A percentile compares a stretch with the other conserved stretches of the same genome.
phyloP scores from a whole-genome alignment of 2,888 invertebrate species.

The Philaethria dido region DNA sequence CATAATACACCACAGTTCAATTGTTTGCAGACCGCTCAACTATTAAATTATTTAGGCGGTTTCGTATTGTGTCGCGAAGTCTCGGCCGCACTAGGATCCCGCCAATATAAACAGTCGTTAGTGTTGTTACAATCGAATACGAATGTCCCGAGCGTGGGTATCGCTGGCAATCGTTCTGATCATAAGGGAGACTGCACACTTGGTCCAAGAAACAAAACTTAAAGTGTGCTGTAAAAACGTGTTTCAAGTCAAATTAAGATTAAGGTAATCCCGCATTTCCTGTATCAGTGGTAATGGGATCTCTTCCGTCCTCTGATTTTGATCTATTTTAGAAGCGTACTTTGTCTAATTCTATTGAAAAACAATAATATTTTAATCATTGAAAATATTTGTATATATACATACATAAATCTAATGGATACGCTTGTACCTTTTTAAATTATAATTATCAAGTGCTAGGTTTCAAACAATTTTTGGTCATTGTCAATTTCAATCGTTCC shows the following conservation, averaged over 20 bases:
- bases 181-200: slow-evolving; percentile 36
- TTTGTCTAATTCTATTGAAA: too few relatives aligned
- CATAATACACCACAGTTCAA: slow-evolving; percentile 23
- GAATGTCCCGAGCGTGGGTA: slow-evolving; percentile 53
- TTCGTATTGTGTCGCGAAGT: slow-evolving; percentile 78
- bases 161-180: slow-evolving; percentile 41
- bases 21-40: slow-evolving; percentile 72
- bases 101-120: slow-evolving; percentile 76
- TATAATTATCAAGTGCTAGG: not conserved
- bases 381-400: not conserved
- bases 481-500: too few relatives aligned
- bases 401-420: not conserved
- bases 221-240: not conserved
- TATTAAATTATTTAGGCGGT: slow-evolving; percentile 80
- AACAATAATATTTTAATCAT: too few relatives aligned
- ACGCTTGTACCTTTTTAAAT: not conserved
- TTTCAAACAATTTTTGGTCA: not conserved
- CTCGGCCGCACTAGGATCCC: slow-evolving; percentile 51
- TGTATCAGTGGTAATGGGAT: too few relatives aligned
- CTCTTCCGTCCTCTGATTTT: too few relatives aligned
- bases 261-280: too few relatives aligned
- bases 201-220: not conserved
- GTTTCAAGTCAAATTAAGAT: too few relatives aligned
- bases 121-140: slow-evolving; percentile 62
- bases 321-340: too few relatives aligned